These are phyloP conservation scores for Pseudomyrmex pallidus DNA, from an alignment of 1,140 invertebrate genomes.

Conservation along the genomic window DNA sequence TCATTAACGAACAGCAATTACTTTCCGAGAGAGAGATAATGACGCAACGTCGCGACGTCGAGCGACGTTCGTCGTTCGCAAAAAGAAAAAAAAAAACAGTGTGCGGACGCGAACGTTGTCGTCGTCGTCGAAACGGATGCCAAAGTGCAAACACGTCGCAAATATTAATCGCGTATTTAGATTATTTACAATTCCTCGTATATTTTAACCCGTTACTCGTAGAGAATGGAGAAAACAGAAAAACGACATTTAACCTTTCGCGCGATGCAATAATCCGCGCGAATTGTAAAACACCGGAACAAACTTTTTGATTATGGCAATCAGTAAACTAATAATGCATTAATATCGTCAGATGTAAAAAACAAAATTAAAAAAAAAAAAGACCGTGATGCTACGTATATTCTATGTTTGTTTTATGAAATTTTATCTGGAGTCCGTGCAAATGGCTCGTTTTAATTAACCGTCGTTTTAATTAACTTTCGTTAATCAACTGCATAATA, in stretches of 20 bases:
- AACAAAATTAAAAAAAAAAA: no score
- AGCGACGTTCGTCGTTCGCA: slow-evolving; percentile 8
- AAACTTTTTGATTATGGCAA: neutral
- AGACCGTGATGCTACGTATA: no score
- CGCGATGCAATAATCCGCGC: neutral
- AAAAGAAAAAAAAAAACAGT: neutral
- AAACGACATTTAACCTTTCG: slow-evolving; percentile 10
- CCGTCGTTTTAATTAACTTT: no score
- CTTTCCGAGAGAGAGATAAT: slow-evolving; percentile 49
- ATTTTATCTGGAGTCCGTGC: no score
- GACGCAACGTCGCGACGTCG: slow-evolving; percentile 31
- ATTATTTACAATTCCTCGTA: slow-evolving; percentile 18
- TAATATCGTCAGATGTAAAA: no score
- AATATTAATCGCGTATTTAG: slow-evolving; percentile 27
- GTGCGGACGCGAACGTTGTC: neutral
- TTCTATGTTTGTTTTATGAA: no score
- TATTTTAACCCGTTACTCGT: neutral
- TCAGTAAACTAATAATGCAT: no score
- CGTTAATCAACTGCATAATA: no score
- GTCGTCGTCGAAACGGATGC: neutral
- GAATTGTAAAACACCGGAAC: slow-evolving; percentile 18
- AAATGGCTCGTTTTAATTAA: no score
- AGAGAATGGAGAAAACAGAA: slow-evolving; percentile 1
- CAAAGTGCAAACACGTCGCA: slow-evolving; percentile 18
- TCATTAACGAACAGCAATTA: slow-evolving; percentile 59